These are phyloP conservation scores for Sphinx pinastri DNA, from an alignment of 2,888 invertebrate genomes.

Conservation along the genomic window DNA sequence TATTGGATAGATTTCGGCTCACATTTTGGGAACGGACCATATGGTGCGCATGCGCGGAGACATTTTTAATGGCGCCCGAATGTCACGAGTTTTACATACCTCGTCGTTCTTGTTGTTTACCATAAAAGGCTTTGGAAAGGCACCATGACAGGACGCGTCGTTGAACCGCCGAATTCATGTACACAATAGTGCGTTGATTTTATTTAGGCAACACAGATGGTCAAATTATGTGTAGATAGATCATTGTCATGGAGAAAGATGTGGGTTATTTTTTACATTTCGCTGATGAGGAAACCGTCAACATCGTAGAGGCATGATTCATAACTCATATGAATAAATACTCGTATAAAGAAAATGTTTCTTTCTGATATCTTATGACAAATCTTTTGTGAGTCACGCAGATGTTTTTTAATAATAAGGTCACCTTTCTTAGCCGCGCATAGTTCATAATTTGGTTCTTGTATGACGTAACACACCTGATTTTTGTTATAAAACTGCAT, in stretches of 20 bases:
- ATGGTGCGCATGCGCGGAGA: slow-evolving; percentile 62
- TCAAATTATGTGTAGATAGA: slow-evolving; percentile 26
- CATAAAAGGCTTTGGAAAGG: slow-evolving; percentile 70
- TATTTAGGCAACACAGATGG: slow-evolving; percentile 57
- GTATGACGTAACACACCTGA: neutral
- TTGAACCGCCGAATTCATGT: slow-evolving; percentile 57
- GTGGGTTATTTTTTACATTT: slow-evolving; percentile 20
- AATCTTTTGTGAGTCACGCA: slow-evolving; percentile 1
- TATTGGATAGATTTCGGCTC: slow-evolving; percentile 38
- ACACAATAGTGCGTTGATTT: slow-evolving; percentile 67
- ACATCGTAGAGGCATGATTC: neutral
- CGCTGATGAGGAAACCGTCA: neutral
- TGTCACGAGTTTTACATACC: slow-evolving; percentile 54
- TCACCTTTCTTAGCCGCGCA: neutral
- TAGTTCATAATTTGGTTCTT: neutral
- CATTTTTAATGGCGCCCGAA: slow-evolving; percentile 61
- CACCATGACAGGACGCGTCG: slow-evolving; percentile 61
- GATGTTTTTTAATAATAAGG: neutral
- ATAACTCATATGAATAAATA: neutral
- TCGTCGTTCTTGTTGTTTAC: slow-evolving; percentile 56
- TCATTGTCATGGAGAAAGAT: slow-evolving; percentile 23
- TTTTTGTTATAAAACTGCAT: slow-evolving; percentile 3
- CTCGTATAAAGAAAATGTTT: neutral
- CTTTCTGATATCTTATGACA: neutral
- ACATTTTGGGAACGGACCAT: slow-evolving; percentile 59